These are phyloP conservation scores for Schizopygopsis pylzovi DNA, from an alignment of 2,797 vertebrate species.

Conservation along the genomic window DNA sequence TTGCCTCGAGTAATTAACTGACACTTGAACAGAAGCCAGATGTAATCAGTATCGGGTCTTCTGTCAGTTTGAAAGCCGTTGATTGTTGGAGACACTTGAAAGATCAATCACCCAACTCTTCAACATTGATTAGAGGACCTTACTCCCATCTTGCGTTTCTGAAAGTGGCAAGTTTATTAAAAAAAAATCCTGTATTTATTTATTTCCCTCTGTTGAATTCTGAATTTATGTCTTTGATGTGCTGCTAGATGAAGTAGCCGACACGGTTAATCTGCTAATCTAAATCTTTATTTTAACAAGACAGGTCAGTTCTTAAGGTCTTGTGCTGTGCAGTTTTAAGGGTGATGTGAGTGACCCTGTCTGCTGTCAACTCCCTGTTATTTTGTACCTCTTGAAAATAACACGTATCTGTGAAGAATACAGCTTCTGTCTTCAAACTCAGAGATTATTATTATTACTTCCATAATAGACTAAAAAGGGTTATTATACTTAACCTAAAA, in stretches of 20 bases:
- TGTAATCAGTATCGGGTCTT: neutral
- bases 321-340: neutral
- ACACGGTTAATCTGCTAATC: neutral
- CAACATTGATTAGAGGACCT: slow-evolving; percentile 7
- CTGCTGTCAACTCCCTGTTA: neutral
- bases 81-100: slow-evolving; percentile 6
- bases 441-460: neutral
- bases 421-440: neutral
- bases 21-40: slow-evolving; percentile 28
- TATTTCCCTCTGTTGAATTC: neutral
- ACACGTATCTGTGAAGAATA: neutral
- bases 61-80: slow-evolving; percentile 5
- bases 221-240: neutral
- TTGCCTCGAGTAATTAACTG: slow-evolving; percentile 26
- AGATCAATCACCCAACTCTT: neutral
- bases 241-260: too few relatives aligned
- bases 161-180: neutral
- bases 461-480: neutral
- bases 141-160: neutral
- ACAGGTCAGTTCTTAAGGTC: neutral
- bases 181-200: neutral
- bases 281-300: neutral
- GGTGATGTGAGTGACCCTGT: neutral
- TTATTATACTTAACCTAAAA: neutral
- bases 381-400: neutral